Evolutionary conservation across 2,888 invertebrate species (phyloP), one percentile per base, ranked within the genome.

Genomic region (Volucella inflata): DNA sequence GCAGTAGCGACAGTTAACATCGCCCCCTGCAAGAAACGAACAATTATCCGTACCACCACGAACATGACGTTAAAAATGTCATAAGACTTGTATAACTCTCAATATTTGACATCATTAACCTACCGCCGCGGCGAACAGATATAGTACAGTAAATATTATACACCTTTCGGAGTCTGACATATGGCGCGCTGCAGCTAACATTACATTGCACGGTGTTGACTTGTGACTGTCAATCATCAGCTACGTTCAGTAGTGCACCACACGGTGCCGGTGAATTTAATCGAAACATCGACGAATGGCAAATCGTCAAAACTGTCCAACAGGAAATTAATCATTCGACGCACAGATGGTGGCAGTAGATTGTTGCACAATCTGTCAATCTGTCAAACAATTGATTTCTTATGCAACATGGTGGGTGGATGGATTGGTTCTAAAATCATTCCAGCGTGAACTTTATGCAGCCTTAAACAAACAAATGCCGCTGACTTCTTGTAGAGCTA

Each of bases 21-120:
- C 42, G 62, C n/a, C 40, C 6, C 42, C 21, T 14, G 59, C 17
- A 59, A 74, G 16, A 74, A 78, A 57, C 44, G 62, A 77, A 78
- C 82, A 72, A 68, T 78, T 30, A 30, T 30, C 30, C 6, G 6
- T 68, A 53, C 30, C 68, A 36, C 10, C 57, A 55, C 16, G 38
- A 42, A 84, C 75, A 51, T 79, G 57, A 64, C 65, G 64, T 79
- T 84, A 68, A 70, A 84, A 79, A 46, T 53, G 14, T 12, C 38
- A 46, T 67, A 40, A 60, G 55, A 62, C 55, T 60, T 44, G 46
- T 77, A 53, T 46, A 50, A 70, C 30, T 30, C 57, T 70, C 21
- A 17, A 14, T 74, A 68, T 79, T 75, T 84, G 65, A 79, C 83
- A 84, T 84, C 79, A 75, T 84, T 84, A 84, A 70, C 59, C 67